Evolutionary conservation across 2,113 vertebrate species (phyloP).

Genomic region (Zosterops japonicus): DNA sequence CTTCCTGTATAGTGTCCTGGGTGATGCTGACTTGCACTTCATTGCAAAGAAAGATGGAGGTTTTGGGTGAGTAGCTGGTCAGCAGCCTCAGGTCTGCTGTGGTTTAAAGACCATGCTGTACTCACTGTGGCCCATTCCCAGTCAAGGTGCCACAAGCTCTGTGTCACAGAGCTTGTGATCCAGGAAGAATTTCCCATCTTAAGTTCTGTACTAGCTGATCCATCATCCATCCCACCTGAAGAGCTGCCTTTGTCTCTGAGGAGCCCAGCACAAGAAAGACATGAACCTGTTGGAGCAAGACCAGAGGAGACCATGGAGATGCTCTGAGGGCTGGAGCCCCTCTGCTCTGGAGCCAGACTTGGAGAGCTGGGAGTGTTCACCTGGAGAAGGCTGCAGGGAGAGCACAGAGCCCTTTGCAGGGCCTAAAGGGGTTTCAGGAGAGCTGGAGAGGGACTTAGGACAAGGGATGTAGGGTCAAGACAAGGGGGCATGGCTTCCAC

Average conservation of each 20-base stretch:
- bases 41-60: not conserved
- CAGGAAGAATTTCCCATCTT: not conserved
- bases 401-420: not conserved
- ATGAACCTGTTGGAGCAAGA: not conserved
- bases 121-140: not conserved
- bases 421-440: not conserved
- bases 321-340: fast-evolving
- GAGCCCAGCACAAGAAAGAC: not conserved
- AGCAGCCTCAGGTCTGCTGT: not conserved
- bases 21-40: not conserved
- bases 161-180: not conserved
- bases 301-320: fast-evolving
- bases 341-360: not conserved
- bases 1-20: not conserved
- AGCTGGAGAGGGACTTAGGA: not conserved
- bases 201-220: not conserved
- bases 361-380: not conserved
- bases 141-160: not conserved
- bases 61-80: not conserved
- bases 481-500: not conserved
- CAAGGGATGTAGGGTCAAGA: not conserved
- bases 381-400: not conserved
- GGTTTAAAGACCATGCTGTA: not conserved
- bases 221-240: not conserved
- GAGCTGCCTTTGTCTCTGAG: not conserved